phyloP scores from a whole-genome alignment of 2,113 vertebrate genomes.

The Cacatua alba region DNA sequence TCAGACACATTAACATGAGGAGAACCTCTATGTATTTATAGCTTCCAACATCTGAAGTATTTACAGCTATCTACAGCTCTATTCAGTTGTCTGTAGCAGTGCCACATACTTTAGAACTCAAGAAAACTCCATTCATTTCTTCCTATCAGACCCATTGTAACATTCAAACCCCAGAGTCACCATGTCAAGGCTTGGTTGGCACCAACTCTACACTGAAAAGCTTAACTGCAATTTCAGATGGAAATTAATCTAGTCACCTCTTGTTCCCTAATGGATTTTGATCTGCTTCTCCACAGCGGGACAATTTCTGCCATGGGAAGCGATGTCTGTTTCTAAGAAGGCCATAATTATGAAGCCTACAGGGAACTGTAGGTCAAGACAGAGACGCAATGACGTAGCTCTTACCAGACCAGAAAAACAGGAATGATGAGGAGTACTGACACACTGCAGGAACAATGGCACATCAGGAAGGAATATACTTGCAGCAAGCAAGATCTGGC shows the following conservation, averaged over 20 bases:
- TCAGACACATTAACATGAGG: background rate
- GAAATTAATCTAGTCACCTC: conserved; percentile 39
- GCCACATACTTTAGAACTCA: background rate
- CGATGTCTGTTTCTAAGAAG: conserved; percentile 40
- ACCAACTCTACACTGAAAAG: background rate
- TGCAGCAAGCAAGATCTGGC: background rate
- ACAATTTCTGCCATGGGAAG: conserved; percentile 35
- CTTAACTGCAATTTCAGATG: conserved; percentile 55
- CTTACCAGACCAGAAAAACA: conserved; percentile 51
- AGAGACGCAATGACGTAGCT: conserved; percentile 25
- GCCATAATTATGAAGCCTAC: conserved; percentile 37
- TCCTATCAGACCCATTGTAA: background rate
- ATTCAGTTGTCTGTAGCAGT: background rate
- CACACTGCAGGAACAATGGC: background rate
- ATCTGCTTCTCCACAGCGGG: conserved; percentile 29
- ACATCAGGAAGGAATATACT: background rate
- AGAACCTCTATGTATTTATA: conserved; percentile 11
- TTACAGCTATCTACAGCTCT: background rate
- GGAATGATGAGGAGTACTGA: conserved; percentile 4
- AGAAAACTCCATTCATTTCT: background rate
- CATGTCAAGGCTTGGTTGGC: conserved; percentile 14
- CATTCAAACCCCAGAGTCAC: background rate
- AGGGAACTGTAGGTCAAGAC: conserved; percentile 37
- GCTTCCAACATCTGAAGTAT: background rate
- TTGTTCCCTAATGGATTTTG: conserved; percentile 40